Evolutionary conservation across 2,113 vertebrate genomes (phyloP).

Genomic region (Pleuronectes platessa): DNA sequence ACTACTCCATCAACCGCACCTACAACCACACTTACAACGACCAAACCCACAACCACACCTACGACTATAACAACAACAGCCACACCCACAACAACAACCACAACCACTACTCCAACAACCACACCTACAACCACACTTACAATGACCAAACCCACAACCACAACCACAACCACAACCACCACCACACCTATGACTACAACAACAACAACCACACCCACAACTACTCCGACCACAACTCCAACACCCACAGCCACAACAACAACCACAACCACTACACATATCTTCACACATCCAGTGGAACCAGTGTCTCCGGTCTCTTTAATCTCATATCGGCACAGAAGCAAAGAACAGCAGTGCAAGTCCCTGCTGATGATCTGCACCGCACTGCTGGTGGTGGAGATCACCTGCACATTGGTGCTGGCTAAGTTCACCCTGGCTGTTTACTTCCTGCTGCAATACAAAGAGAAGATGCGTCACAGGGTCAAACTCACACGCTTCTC

Average conservation of each 20-base stretch:
- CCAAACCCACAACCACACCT: background rate
- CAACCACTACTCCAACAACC: background rate
- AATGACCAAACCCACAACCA: too few species aligned
- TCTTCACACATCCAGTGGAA: conserved; percentile 45
- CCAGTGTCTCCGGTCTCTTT: background rate
- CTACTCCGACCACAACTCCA: background rate
- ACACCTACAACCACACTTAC: background rate
- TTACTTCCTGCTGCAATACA: conserved; percentile 61
- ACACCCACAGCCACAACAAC: background rate
- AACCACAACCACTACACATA: background rate
- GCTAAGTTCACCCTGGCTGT: conserved; percentile 68
- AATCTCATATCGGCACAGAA: background rate
- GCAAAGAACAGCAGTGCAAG: conserved; percentile 60
- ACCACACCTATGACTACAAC: conserved; percentile 5
- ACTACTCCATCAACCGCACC: conserved; percentile 4
- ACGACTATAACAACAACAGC: background rate
- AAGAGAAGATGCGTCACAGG: conserved; percentile 48
- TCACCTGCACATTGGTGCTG: conserved; percentile 59
- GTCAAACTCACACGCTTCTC: conserved; percentile 79
- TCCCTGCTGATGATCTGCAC: conserved; percentile 61
- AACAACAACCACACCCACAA: background rate
- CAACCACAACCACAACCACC: background rate
- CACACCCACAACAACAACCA: background rate
- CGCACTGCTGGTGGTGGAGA: conserved; percentile 68
- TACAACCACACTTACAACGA: background rate